phyloP scores from a whole-genome alignment of 2,797 vertebrate genomes.

The Notolepis coatsorum region DNA sequence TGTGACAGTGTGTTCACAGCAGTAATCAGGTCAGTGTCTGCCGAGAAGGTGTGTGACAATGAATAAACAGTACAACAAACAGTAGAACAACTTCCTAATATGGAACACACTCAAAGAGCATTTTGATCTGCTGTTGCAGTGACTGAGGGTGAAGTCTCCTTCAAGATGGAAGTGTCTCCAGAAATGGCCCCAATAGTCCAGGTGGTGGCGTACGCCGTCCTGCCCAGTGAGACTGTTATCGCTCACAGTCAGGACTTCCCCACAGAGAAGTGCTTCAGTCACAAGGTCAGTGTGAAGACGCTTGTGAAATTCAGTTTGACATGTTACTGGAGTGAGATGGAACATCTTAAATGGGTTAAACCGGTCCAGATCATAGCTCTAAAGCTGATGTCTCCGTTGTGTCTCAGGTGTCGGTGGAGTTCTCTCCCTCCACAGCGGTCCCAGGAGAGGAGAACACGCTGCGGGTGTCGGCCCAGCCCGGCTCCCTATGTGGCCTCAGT shows the following conservation, averaged over 20 bases:
- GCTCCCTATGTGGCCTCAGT: conserved; percentile 86
- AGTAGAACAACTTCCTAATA: too few species aligned
- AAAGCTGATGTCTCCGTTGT: conserved; percentile 19
- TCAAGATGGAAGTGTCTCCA: conserved; percentile 56
- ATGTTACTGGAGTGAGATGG: not conserved
- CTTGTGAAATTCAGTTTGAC: not conserved
- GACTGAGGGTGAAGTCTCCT: conserved; percentile 53
- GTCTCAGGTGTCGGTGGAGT: conserved; percentile 82
- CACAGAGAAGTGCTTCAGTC: conserved; percentile 72
- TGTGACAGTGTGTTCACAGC: too few species aligned
- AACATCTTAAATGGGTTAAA: not conserved
- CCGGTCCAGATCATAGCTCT: not conserved
- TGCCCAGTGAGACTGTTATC: conserved; percentile 67
- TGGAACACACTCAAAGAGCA: conserved; percentile 22
- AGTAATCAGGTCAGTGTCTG: too few species aligned
- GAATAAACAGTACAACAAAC: too few species aligned
- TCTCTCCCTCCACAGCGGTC: conserved; percentile 69
- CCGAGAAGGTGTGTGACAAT: too few species aligned
- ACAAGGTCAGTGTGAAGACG: conserved; percentile 59
- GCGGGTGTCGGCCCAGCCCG: conserved; percentile 66
- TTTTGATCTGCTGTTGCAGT: conserved; percentile 47
- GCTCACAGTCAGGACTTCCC: conserved; percentile 57
- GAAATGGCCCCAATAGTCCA: conserved; percentile 68
- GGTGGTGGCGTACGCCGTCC: conserved; percentile 65
- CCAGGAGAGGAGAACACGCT: conserved; percentile 78